phyloP scores from a whole-genome alignment of 2,888 invertebrate species.

The Galerucella calmariensis region DNA sequence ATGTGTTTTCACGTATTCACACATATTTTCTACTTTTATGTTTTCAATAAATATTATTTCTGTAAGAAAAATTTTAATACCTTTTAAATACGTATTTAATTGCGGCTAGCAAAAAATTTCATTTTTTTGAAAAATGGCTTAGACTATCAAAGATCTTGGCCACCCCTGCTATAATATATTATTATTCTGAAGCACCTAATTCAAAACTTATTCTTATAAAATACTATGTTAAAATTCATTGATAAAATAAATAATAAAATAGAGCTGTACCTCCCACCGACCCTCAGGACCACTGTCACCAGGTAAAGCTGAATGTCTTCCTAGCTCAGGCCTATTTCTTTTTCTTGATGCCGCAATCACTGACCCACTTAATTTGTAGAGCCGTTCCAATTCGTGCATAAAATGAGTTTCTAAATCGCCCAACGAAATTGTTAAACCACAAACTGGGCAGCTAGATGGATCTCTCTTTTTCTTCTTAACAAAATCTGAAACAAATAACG shows the following conservation, averaged over 20 bases:
- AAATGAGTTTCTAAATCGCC: constrained; percentile 78
- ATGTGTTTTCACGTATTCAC: no score
- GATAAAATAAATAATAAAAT: background rate
- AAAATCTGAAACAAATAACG: constrained; percentile 51
- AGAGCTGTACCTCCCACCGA: constrained; percentile 71
- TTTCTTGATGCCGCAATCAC: constrained; percentile 65
- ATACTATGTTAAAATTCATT: no score
- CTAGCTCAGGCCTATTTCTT: constrained; percentile 59
- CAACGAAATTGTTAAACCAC: constrained; percentile 74
- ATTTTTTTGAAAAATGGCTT: no score
- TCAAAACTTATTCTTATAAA: no score
- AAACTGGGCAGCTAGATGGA: constrained; percentile 73
- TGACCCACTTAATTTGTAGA: constrained; percentile 71
- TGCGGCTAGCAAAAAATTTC: no score
- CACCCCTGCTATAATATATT: no score
- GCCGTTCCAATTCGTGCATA: constrained; percentile 75
- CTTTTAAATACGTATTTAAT: no score
- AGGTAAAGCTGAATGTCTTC: constrained; percentile 62
- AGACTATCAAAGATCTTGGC: no score
- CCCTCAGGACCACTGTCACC: constrained; percentile 69
- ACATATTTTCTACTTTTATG: no score
- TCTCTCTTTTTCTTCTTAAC: constrained; percentile 62
- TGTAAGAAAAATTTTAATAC: no score
- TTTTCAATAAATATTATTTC: no score
- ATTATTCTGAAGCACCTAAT: no score